Conservation (phyloP, 1,140 invertebrate species). For the Leptestheria dahalacensis region DNA sequence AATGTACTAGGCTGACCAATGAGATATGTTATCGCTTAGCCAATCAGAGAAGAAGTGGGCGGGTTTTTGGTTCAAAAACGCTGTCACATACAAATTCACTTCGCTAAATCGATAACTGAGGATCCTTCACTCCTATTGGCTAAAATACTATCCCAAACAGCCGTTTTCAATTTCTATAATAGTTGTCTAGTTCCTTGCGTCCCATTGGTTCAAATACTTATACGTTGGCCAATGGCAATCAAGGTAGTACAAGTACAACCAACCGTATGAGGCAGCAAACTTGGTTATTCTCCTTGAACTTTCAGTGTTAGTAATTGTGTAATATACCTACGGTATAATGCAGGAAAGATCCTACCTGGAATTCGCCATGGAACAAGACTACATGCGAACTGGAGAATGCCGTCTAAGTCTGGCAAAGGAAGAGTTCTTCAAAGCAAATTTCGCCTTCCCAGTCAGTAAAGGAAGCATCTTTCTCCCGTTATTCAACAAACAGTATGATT, state of each 20-base stretch:
- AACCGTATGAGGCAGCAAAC: too few relatives aligned
- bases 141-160: too few relatives aligned
- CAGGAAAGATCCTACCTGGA: slow-evolving; percentile 27
- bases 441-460: slow-evolving; percentile 22
- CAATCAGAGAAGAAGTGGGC: too few relatives aligned
- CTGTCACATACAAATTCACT: neutral
- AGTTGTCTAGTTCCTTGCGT: too few relatives aligned
- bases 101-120: neutral
- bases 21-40: too few relatives aligned
- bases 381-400: slow-evolving; percentile 19
- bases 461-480: slow-evolving; percentile 18
- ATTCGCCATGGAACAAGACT: slow-evolving; percentile 24
- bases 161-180: too few relatives aligned
- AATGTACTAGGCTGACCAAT: too few relatives aligned
- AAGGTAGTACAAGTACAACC: neutral
- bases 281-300: neutral
- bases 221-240: neutral
- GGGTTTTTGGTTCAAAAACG: too few relatives aligned
- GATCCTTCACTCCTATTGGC: too few relatives aligned
- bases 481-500: slow-evolving; percentile 23
- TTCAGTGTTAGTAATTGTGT: neutral
- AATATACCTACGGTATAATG: too few relatives aligned
- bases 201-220: neutral
- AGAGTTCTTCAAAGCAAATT: slow-evolving; percentile 24
- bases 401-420: slow-evolving; percentile 24